Conservation (phyloP, 2,113 vertebrate species). For the Oncorhynchus keta region DNA sequence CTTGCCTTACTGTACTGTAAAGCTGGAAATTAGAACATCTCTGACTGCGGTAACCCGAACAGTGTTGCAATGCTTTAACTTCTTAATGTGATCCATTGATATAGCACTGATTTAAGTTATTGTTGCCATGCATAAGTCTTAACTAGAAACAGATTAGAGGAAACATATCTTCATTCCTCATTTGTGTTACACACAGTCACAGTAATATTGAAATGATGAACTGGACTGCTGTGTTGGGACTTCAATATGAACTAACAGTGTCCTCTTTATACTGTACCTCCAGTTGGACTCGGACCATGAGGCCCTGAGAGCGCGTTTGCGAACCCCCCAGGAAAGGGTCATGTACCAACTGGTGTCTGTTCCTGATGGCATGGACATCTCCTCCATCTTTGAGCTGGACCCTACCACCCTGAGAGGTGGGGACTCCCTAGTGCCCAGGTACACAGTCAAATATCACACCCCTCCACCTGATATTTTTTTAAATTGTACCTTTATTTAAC, state of each 20-base stretch:
- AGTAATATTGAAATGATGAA: background rate
- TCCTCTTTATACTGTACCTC: constrained; percentile 18
- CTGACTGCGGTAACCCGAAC: too few relatives aligned
- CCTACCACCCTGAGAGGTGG: constrained; percentile 94
- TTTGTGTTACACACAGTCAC: too few relatives aligned
- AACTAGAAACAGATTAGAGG: background rate
- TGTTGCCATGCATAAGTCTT: background rate
- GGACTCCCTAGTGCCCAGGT: constrained; percentile 97
- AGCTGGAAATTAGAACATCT: background rate
- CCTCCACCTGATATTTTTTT: background rate
- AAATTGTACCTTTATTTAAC: too few relatives aligned
- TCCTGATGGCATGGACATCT: constrained; percentile 94
- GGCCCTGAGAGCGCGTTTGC: constrained; percentile 79
- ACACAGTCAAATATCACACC: constrained; percentile 24
- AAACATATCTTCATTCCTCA: background rate
- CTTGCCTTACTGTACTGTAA: background rate
- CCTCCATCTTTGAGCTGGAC: constrained; percentile 97
- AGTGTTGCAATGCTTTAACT: too few relatives aligned
- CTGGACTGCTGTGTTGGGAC: background rate
- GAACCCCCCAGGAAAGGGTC: constrained; percentile 86
- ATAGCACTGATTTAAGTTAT: too few relatives aligned
- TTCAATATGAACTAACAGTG: background rate
- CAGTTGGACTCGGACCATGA: constrained; percentile 94
- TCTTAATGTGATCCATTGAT: too few relatives aligned
- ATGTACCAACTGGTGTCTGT: constrained; percentile 91